Evolutionary conservation across 2,797 vertebrate species (phyloP).

Genomic region (Hirundo rustica): DNA sequence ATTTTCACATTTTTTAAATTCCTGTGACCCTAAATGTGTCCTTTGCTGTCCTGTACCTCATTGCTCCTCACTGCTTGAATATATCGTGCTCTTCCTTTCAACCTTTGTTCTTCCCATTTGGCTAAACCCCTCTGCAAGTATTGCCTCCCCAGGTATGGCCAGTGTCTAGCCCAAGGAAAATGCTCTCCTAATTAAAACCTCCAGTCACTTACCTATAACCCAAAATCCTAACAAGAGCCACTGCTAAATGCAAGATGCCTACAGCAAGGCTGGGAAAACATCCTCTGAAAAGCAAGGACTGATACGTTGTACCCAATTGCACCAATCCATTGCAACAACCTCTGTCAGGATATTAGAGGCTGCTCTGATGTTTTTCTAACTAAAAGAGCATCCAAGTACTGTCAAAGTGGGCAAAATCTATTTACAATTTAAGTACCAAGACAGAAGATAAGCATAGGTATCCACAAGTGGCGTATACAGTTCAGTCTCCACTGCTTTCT

Average conservation of each 20-base stretch:
- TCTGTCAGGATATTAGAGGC: neutral
- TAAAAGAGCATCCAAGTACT: neutral
- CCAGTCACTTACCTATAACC: neutral
- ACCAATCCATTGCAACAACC: neutral
- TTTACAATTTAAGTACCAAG: neutral
- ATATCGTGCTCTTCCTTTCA: neutral
- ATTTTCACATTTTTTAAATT: neutral
- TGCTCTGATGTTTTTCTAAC: neutral
- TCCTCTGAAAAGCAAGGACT: neutral
- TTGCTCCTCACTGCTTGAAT: neutral
- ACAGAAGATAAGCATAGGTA: neutral
- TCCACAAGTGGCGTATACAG: neutral
- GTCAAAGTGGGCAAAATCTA: neutral
- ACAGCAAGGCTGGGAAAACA: neutral
- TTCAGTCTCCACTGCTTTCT: neutral
- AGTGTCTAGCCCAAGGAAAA: neutral
- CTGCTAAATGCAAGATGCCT: neutral
- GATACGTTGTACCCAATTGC: accelerated
- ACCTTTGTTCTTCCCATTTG: neutral
- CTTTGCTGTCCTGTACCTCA: neutral
- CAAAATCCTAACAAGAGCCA: neutral
- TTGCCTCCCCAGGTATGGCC: accelerated
- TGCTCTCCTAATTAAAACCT: neutral
- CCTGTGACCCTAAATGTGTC: accelerated
- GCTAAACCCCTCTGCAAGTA: neutral